phyloP scores from a whole-genome alignment of 2,888 invertebrate species.

The Metellina segmentata region DNA sequence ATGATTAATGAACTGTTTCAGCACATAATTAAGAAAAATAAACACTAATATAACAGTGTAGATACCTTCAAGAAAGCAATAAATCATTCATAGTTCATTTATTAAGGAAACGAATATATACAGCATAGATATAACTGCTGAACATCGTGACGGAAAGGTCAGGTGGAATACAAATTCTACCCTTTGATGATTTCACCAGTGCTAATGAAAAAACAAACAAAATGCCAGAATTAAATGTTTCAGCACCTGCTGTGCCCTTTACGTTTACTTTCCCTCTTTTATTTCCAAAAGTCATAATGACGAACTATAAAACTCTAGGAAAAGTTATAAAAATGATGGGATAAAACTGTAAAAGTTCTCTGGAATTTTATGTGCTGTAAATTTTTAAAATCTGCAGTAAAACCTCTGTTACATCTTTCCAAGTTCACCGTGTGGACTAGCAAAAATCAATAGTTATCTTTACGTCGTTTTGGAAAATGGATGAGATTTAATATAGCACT shows the following conservation, averaged over 20 bases:
- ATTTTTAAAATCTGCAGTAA: constrained; percentile 57
- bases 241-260: not conserved
- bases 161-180: too few relatives aligned
- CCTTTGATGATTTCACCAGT: too few relatives aligned
- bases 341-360: constrained; percentile 31
- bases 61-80: too few relatives aligned
- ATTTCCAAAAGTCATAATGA: constrained; percentile 36
- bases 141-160: too few relatives aligned
- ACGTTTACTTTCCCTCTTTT: not conserved
- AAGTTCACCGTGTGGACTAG: not conserved
- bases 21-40: too few relatives aligned
- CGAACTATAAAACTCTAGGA: constrained; percentile 36
- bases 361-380: constrained; percentile 62
- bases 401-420: constrained; percentile 9
- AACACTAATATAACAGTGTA: too few relatives aligned
- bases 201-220: not conserved
- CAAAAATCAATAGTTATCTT: constrained; percentile 59
- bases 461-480: constrained; percentile 41
- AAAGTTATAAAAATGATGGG: constrained; percentile 58
- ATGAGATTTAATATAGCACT: constrained; percentile 38
- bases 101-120: too few relatives aligned
- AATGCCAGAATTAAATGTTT: not conserved
- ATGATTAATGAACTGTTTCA: too few relatives aligned
- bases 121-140: too few relatives aligned
- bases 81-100: too few relatives aligned